phyloP scores from a whole-genome alignment of 2,888 invertebrate genomes.

The Trichacis sp. region DNA sequence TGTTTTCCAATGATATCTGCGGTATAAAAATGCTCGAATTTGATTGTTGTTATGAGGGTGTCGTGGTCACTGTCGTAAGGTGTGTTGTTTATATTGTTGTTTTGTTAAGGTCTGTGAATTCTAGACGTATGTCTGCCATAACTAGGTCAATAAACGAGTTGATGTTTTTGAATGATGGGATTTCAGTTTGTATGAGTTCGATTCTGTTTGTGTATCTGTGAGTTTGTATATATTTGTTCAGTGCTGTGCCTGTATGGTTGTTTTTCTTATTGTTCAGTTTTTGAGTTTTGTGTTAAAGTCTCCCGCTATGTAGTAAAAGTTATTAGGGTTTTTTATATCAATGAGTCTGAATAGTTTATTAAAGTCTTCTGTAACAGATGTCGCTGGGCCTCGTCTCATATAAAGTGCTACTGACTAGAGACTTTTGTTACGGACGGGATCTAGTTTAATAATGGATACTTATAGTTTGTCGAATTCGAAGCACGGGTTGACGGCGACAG shows the following conservation, averaged over 20 bases:
- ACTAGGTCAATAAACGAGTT: slow-evolving; percentile 28
- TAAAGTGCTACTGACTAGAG: neutral
- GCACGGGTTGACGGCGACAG: too few species aligned
- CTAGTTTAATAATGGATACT: slow-evolving; percentile 25
- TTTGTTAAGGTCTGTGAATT: neutral
- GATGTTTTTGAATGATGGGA: slow-evolving; percentile 16
- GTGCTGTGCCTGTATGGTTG: slow-evolving; percentile 10
- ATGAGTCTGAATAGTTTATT: slow-evolving; percentile 10
- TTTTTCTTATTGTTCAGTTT: slow-evolving; percentile 15
- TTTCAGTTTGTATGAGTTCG: slow-evolving; percentile 9
- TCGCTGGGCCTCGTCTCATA: neutral
- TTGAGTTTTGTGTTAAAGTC: slow-evolving; percentile 39
- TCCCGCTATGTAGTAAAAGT: slow-evolving; percentile 33
- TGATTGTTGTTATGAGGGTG: slow-evolving; percentile 8
- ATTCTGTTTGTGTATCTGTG: slow-evolving; percentile 10
- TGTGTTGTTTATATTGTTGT: slow-evolving; percentile 5
- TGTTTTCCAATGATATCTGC: too few species aligned
- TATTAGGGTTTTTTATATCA: slow-evolving; percentile 11
- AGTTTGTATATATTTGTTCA: slow-evolving; percentile 13
- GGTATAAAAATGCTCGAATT: too few species aligned
- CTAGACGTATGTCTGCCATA: slow-evolving; percentile 19
- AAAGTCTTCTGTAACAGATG: slow-evolving; percentile 9
- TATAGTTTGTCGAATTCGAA: too few species aligned
- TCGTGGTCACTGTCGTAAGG: slow-evolving; percentile 28
- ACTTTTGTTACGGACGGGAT: neutral